Evolutionary conservation across 64 coral and sea anemone genomes (phyloP).

Genomic region (Dendrophyllia cribrosa): DNA sequence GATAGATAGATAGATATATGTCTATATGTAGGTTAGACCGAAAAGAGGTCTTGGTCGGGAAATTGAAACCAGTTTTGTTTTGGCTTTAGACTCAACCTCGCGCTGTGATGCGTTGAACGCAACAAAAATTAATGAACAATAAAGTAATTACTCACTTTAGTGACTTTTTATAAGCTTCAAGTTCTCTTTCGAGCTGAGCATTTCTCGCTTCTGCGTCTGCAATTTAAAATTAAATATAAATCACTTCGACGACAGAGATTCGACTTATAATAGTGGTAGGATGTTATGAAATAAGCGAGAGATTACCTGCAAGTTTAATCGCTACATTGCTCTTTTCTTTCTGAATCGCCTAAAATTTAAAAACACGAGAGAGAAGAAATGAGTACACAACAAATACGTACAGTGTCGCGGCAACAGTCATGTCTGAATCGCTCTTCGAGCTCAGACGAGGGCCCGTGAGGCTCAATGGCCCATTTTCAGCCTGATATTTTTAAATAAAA

Average conservation of each 20-base stretch:
- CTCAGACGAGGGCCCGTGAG: too few relatives aligned
- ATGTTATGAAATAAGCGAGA: background rate
- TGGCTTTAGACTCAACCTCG: too few relatives aligned
- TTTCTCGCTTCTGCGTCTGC: conserved; percentile 76
- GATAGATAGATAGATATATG: too few relatives aligned
- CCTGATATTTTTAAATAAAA: too few relatives aligned
- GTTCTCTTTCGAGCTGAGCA: conserved; percentile 65
- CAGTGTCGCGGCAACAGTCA: background rate
- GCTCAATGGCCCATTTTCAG: too few relatives aligned
- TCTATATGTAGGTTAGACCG: too few relatives aligned
- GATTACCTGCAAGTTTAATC: conserved; percentile 48
- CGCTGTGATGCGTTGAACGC: too few relatives aligned
- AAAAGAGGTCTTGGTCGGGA: too few relatives aligned
- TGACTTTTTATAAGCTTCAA: conserved; percentile 69
- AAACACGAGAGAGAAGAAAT: background rate
- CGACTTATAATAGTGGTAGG: background rate
- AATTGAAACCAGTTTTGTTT: too few relatives aligned
- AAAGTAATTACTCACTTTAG: conserved; percentile 57
- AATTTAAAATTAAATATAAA: background rate
- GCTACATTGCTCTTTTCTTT: conserved; percentile 67
- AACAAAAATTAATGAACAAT: too few relatives aligned
- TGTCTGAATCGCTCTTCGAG: too few relatives aligned
- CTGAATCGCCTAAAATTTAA: conserved; percentile 38
- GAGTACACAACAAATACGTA: background rate
- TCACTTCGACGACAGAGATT: background rate